Evolutionary conservation across 2,888 invertebrate genomes (phyloP), one percentile per base, ranked within the genome.

Genomic region (Mesochorus sp.): DNA sequence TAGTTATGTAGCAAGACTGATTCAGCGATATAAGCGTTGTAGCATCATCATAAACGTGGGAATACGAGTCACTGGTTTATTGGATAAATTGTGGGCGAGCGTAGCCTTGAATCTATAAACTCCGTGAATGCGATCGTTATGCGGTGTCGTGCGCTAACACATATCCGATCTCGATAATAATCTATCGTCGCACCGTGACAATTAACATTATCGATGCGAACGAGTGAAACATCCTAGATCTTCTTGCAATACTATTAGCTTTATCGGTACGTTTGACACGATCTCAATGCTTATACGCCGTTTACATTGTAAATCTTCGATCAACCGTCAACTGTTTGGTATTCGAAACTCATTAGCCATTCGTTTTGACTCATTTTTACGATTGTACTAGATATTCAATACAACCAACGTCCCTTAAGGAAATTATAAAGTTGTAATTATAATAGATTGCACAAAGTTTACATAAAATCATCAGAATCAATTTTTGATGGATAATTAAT

Each of bases 1-100:
- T 12, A 53, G 31, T 37, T 42, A 67, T 85, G 82, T 83, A 80
- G 83, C 64, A 80, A 81, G 26, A 14, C 24, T 66, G 57, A 78
- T 72, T 75, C 70, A 71, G 17, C 37, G 59, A 28, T 42, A 51
- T 34, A 26, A 42, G 12, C 62, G 51, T 42, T n/a, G 44, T 28
- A 31, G 57, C 31, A 68, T 68, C 55, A 62, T 49, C 68, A 24
- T 6, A 42, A 47, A 26, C 14, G 67, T 53, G 21, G 44, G 34
- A 49, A 34, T 57, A 39, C 53, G 42, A 51, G 37, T 73, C 62
- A 59, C 19, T 42, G 26, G 42, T 12, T 24, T 53, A 59, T 44
- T 59, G 14, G 57, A 47, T 47, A 47, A 76, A 31, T 59, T 51
- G 78, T 74, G 70, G 74, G 78, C 74, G 78, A 66, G 28, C 53